phyloP scores from a whole-genome alignment of 2,888 invertebrate genomes.

The Melipona beecheii region DNA sequence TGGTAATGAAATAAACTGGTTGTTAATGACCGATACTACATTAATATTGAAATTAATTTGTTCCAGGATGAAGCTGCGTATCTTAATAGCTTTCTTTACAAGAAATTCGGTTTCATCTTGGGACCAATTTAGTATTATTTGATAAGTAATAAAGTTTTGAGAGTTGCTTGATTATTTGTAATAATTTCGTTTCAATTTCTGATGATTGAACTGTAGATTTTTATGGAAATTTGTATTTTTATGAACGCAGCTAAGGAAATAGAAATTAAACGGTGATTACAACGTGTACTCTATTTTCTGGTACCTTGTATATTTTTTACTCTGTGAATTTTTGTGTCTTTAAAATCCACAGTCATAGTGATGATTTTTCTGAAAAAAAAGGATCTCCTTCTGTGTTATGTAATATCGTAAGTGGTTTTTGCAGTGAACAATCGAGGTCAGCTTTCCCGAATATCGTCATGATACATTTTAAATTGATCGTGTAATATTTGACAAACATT shows the following conservation, averaged over 20 bases:
- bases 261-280: no score
- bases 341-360: no score
- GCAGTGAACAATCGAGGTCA: background rate
- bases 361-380: background rate
- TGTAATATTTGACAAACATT: background rate
- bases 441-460: background rate
- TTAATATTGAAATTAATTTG: background rate
- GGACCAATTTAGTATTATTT: background rate
- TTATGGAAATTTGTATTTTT: no score
- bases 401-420: constrained; percentile 1
- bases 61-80: no score
- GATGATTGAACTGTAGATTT: no score
- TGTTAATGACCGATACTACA: background rate
- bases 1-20: background rate
- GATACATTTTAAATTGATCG: background rate
- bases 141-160: background rate
- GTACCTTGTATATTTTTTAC: no score
- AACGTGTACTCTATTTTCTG: no score
- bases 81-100: background rate
- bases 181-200: background rate
- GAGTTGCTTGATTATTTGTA: background rate
- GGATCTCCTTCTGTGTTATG: background rate
- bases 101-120: background rate
- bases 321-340: no score
- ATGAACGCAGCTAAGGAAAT: no score